A percentile compares a stretch with the other conserved stretches of the same genome.
Conservation (phyloP, 2,888 invertebrate species). For the Sminthurinus aureus region DNA sequence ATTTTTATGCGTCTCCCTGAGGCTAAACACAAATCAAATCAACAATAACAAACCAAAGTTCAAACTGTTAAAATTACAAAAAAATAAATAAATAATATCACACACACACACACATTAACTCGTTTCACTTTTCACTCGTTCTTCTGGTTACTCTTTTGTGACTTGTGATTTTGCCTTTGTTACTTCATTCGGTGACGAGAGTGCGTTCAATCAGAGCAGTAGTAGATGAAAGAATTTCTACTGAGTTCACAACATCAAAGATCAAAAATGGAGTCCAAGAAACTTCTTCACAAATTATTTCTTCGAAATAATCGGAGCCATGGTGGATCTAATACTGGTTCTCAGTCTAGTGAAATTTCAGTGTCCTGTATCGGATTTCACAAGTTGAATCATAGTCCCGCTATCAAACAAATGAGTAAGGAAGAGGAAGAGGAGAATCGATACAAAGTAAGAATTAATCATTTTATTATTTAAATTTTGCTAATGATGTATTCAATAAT, state of each 20-base stretch:
- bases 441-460: constrained; percentile 33
- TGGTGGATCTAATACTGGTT: background rate
- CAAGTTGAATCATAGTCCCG: background rate
- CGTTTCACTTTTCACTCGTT: background rate
- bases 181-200: background rate
- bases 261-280: constrained; percentile 35
- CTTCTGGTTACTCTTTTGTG: background rate
- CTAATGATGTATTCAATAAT: background rate
- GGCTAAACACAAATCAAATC: background rate
- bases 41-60: background rate
- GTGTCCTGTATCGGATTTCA: background rate
- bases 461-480: constrained; percentile 6
- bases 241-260: background rate
- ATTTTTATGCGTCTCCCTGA: background rate
- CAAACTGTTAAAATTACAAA: background rate
- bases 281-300: constrained; percentile 36
- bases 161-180: background rate
- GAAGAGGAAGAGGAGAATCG: constrained; percentile 30
- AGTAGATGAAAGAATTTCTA: background rate
- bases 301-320: constrained; percentile 27
- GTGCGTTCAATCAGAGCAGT: background rate
- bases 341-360: background rate
- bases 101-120: background rate
- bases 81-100: background rate
- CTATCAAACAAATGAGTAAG: background rate